phyloP scores from a whole-genome alignment of 2,888 invertebrate genomes.

The Drepana falcataria region DNA sequence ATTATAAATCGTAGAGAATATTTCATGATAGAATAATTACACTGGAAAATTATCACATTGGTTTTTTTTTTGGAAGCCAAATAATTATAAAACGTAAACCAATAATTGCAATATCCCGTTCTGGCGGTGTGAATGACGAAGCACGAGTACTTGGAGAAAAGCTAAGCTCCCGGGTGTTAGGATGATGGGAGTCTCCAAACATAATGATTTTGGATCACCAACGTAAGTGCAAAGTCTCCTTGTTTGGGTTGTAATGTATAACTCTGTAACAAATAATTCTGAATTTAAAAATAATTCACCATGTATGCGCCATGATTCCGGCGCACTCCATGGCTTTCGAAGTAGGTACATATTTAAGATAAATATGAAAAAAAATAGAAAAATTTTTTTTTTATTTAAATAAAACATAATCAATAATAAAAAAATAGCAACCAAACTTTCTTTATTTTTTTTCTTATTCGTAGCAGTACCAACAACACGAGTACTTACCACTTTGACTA shows the following conservation, averaged over 20 bases:
- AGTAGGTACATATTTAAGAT: too few species aligned
- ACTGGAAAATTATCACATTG: constrained; percentile 11
- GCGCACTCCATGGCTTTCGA: too few species aligned
- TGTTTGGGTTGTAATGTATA: constrained; percentile 63
- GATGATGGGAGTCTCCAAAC: constrained; percentile 22
- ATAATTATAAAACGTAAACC: constrained; percentile 26
- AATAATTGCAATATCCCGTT: constrained; percentile 65
- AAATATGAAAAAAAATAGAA: too few species aligned
- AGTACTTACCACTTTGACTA: too few species aligned
- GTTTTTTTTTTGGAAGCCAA: constrained; percentile 18
- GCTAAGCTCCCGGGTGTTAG: constrained; percentile 18
- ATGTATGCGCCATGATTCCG: too few species aligned
- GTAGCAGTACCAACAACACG: too few species aligned
- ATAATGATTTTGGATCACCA: constrained; percentile 47
- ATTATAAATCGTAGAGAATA: constrained; percentile 2
- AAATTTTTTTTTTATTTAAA: too few species aligned
- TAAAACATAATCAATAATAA: too few species aligned
- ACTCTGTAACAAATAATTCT: constrained; percentile 61
- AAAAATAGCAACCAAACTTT: too few species aligned
- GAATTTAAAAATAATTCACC: background rate
- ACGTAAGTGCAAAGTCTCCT: constrained; percentile 65
- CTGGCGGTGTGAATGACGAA: constrained; percentile 68
- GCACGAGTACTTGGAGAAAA: constrained; percentile 74
- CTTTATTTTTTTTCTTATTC: too few species aligned
- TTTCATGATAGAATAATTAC: constrained; percentile 11